Conservation (phyloP, 2,113 vertebrate species). For the Antidorcas marsupialis region DNA sequence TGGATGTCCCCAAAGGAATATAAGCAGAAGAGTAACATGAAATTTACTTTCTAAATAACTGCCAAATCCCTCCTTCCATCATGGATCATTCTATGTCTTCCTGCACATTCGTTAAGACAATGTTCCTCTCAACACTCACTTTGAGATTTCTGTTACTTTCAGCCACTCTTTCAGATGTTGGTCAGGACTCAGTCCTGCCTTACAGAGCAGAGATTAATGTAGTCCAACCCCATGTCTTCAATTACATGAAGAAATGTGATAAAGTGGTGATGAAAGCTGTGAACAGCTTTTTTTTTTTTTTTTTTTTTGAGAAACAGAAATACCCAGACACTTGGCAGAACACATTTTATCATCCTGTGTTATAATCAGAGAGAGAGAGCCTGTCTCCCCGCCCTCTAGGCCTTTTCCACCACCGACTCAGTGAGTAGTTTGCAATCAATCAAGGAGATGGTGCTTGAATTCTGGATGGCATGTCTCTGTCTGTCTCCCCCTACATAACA, state of each 20-base stretch:
- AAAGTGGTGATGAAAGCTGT: constrained; percentile 7
- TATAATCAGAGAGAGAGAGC: neutral
- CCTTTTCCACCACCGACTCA: neutral
- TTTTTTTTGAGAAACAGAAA: neutral
- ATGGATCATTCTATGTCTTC: neutral
- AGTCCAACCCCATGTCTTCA: neutral
- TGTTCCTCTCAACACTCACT: neutral
- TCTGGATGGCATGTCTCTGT: neutral
- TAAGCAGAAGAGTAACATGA: neutral
- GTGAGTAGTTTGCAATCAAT: constrained; percentile 14
- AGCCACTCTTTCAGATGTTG: neutral
- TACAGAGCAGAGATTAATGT: constrained; percentile 3
- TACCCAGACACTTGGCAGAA: neutral
- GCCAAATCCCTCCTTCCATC: neutral
- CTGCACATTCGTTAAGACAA: neutral
- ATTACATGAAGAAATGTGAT: constrained; percentile 15
- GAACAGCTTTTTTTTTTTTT: neutral
- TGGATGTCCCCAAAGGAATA: neutral
- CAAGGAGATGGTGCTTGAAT: constrained; percentile 4
- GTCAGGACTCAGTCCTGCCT: neutral
- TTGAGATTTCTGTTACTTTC: neutral
- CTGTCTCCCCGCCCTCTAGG: neutral
- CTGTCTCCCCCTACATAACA: neutral
- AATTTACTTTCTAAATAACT: neutral
- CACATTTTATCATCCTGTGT: constrained; percentile 19